Evolutionary conservation across 2,888 invertebrate genomes (phyloP).

Genomic region (Reticulitermes lucifugus): DNA sequence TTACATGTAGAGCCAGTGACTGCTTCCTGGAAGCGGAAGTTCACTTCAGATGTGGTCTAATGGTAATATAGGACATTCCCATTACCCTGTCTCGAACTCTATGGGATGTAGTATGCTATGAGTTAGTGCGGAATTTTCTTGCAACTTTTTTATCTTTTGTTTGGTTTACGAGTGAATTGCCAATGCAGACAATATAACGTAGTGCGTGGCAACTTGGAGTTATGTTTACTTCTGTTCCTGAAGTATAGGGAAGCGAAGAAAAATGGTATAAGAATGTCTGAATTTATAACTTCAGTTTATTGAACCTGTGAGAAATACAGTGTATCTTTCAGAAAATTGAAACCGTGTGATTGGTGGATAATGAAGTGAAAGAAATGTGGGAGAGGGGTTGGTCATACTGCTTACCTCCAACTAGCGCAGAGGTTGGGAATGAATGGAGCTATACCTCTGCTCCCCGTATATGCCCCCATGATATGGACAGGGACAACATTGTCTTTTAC

Average conservation of each 20-base stretch:
- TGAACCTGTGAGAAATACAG: too few relatives aligned
- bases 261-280: too few relatives aligned
- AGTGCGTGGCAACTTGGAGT: not conserved
- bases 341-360: too few relatives aligned
- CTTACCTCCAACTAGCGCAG: too few relatives aligned
- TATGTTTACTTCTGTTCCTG: not conserved
- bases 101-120: not conserved
- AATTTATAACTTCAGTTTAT: too few relatives aligned
- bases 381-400: too few relatives aligned
- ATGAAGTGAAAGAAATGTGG: too few relatives aligned
- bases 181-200: constrained; percentile 9
- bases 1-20: not conserved
- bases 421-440: too few relatives aligned
- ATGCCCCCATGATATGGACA: too few relatives aligned
- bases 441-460: too few relatives aligned
- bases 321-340: too few relatives aligned
- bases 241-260: not conserved
- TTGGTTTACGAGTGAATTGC: constrained; percentile 26
- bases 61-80: not conserved
- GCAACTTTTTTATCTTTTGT: constrained; percentile 15
- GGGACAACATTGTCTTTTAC: too few relatives aligned
- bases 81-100: not conserved
- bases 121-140: constrained; percentile 6
- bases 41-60: not conserved
- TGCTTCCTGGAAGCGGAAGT: not conserved